phyloP scores from a whole-genome alignment of 2,888 invertebrate genomes.

The Subacronicta megacephala region DNA sequence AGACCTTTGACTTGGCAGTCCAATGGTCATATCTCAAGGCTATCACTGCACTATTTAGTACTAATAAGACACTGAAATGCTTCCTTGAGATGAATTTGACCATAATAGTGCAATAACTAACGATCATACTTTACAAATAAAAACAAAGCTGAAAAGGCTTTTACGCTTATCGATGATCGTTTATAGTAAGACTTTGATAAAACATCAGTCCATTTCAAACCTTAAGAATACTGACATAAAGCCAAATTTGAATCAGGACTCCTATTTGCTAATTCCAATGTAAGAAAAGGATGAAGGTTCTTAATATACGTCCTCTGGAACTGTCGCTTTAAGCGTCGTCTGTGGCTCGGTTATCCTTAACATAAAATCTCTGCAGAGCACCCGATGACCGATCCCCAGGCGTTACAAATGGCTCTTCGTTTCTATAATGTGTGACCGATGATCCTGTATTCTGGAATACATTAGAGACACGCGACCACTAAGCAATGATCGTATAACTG shows the following conservation, averaged over 20 bases:
- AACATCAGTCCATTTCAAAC: slow-evolving; percentile 16
- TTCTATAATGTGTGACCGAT: slow-evolving; percentile 59
- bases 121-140: neutral
- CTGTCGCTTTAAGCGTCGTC: slow-evolving; percentile 66
- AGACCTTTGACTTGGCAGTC: too few species aligned
- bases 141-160: slow-evolving; percentile 26
- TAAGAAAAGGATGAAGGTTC: slow-evolving; percentile 43
- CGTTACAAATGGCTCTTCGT: slow-evolving; percentile 62
- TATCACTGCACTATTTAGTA: too few species aligned
- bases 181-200: slow-evolving; percentile 19
- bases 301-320: slow-evolving; percentile 53
- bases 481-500: slow-evolving; percentile 52
- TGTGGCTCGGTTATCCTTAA: slow-evolving; percentile 63
- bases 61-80: too few species aligned
- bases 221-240: slow-evolving; percentile 3
- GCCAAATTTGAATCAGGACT: neutral
- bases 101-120: too few species aligned
- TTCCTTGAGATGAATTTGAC: too few species aligned
- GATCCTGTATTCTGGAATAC: slow-evolving; percentile 59
- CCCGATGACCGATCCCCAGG: slow-evolving; percentile 61
- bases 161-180: slow-evolving; percentile 37
- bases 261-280: slow-evolving; percentile 20
- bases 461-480: slow-evolving; percentile 66
- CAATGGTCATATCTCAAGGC: too few species aligned
- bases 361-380: slow-evolving; percentile 66